These are phyloP conservation scores for Tinea semifulvella DNA, from an alignment of 2,888 invertebrate species.

Conservation along the genomic window DNA sequence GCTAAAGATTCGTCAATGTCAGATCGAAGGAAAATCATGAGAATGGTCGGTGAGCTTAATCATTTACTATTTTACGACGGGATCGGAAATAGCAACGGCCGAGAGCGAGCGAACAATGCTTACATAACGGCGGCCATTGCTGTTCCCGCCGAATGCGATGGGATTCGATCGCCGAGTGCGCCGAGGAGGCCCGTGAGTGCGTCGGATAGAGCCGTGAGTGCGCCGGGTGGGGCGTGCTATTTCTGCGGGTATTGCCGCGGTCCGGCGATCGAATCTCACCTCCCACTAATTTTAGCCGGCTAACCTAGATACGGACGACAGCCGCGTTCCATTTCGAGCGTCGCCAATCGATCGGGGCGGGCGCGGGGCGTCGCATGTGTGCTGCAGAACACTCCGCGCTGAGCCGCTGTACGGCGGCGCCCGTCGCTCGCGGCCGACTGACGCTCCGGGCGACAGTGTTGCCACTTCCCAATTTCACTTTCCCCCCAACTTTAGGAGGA, in stretches of 20 bases:
- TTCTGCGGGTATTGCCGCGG: constrained; percentile 6
- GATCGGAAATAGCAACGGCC: neutral
- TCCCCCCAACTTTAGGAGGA: no score
- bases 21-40: neutral
- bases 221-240: constrained; percentile 12
- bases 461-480: no score
- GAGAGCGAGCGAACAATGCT: neutral
- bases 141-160: neutral
- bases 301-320: constrained; percentile 49
- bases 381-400: constrained; percentile 3
- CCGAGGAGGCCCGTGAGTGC: neutral
- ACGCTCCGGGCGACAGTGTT: constrained; percentile 23
- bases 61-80: neutral
- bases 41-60: no score
- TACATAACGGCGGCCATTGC: constrained; percentile 11
- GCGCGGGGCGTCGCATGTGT: constrained; percentile 5
- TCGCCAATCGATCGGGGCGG: constrained; percentile 51
- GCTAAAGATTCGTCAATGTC: neutral
- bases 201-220: constrained; percentile 3
- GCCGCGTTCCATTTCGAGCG: constrained; percentile 46
- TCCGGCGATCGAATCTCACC: constrained; percentile 35
- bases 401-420: constrained; percentile 29
- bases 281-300: constrained; percentile 60
- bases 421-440: constrained; percentile 39
- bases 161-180: neutral